phyloP scores from a whole-genome alignment of 2,888 invertebrate species.

The Drosophila diplacantha region DNA sequence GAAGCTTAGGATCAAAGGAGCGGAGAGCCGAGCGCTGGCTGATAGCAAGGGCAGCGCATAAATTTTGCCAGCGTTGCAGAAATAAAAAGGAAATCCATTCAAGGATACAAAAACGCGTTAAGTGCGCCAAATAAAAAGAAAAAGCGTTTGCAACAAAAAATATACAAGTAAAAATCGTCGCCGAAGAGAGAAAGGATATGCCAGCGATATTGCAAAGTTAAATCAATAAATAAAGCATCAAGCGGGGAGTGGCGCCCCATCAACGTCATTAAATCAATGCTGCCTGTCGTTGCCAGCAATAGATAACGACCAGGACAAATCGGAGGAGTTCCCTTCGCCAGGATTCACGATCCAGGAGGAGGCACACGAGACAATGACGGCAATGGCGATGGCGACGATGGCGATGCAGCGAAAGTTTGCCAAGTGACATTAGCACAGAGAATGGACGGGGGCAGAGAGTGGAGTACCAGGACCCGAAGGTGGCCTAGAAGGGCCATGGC shows the following conservation, averaged over 20 bases:
- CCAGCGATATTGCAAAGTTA: slow-evolving; percentile 71
- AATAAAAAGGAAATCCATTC: slow-evolving; percentile 51
- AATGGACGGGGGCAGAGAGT: slow-evolving; percentile 15
- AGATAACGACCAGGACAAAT: slow-evolving; percentile 64
- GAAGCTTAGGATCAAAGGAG: slow-evolving; percentile 61
- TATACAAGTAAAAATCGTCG: slow-evolving; percentile 4
- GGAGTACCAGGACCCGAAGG: slow-evolving; percentile 26
- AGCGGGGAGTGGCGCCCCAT: slow-evolving; percentile 56
- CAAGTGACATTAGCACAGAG: slow-evolving; percentile 72
- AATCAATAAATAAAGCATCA: slow-evolving; percentile 75
- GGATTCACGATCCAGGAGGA: slow-evolving; percentile 7
- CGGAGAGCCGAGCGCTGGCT: slow-evolving; percentile 15
- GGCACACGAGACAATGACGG: slow-evolving; percentile 22
- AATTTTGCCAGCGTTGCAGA: slow-evolving; percentile 67
- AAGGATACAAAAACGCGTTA: slow-evolving; percentile 56
- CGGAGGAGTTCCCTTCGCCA: slow-evolving; percentile 16
- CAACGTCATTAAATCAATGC: slow-evolving; percentile 77
- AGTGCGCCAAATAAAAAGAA: slow-evolving; percentile 53
- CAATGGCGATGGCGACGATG: slow-evolving; percentile 12
- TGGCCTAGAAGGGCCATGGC: slow-evolving; percentile 48
- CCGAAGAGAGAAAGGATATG: slow-evolving; percentile 44
- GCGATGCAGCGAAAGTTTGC: slow-evolving; percentile 59
- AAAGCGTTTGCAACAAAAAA: slow-evolving; percentile 14
- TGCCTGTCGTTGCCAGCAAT: slow-evolving; percentile 65
- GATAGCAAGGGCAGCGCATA: slow-evolving; percentile 64